Evolutionary conservation across 2,113 vertebrate genomes (phyloP).

Genomic region (Rhizomys pruinosus): DNA sequence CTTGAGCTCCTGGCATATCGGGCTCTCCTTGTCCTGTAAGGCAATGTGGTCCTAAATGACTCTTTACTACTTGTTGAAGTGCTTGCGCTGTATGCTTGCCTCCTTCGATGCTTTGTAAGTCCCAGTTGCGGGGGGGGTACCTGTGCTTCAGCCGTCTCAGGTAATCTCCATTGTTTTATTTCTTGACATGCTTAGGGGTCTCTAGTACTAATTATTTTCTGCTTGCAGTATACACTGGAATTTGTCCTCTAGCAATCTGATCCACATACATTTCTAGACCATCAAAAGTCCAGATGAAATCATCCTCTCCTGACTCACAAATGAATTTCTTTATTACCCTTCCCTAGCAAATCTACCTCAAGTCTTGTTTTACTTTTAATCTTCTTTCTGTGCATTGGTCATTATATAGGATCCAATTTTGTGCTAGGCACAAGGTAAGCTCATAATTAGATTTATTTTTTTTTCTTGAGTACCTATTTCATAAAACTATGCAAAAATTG

Average conservation of each 20-base stretch:
- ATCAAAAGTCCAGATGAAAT: neutral
- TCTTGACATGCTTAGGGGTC: neutral
- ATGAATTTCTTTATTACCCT: neutral
- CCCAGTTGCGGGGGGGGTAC: too few relatives aligned
- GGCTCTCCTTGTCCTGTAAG: too few relatives aligned
- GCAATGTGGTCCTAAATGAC: too few relatives aligned
- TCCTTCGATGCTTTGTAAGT: too few relatives aligned
- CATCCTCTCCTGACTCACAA: neutral
- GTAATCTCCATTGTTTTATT: neutral
- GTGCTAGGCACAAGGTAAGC: neutral
- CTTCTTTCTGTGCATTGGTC: neutral
- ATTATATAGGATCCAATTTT: neutral
- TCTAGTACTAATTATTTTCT: neutral
- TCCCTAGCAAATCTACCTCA: neutral
- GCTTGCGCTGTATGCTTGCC: too few relatives aligned
- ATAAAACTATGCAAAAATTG: neutral
- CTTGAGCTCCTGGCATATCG: too few relatives aligned
- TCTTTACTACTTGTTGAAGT: too few relatives aligned
- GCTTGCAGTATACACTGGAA: neutral
- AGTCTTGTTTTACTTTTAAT: slow-evolving; percentile 22
- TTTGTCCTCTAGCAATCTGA: neutral
- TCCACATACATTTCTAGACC: neutral
- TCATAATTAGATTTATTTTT: neutral
- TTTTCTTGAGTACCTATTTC: neutral
- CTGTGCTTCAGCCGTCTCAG: too few relatives aligned